A percentile compares a stretch with the other conserved stretches of the same genome.
These are phyloP conservation scores for Pocillopora grandis DNA, from an alignment of 92 coral and sea anemone genomes.

Conservation along the genomic window DNA sequence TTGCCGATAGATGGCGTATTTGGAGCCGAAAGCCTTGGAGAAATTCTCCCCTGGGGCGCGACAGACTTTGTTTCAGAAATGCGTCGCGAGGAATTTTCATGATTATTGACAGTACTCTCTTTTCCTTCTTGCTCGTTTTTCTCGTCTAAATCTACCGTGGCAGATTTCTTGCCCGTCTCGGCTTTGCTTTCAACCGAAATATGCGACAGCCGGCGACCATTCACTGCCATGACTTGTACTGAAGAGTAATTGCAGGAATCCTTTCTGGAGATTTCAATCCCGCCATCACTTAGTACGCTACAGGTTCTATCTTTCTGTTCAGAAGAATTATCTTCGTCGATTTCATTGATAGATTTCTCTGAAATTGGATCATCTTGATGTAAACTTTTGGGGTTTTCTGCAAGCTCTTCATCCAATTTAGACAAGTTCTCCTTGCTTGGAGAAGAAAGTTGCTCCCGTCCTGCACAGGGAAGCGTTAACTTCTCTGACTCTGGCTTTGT, in stretches of 20 bases:
- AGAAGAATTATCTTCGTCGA: not conserved
- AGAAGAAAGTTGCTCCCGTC: conserved; percentile 40
- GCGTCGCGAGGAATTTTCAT: conserved; percentile 9
- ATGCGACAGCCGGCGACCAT: conserved; percentile 41
- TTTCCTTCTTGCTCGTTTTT: not conserved
- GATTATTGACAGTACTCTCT: not conserved
- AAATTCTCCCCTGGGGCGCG: not conserved
- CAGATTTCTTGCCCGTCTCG: not conserved
- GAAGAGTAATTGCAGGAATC: conserved; percentile 27
- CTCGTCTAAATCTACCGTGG: not conserved
- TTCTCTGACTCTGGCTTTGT: not conserved
- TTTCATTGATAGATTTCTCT: not conserved
- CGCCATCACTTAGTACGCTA: conserved; percentile 22
- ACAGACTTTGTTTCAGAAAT: not conserved
- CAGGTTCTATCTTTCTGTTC: conserved; percentile 27
- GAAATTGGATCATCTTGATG: not conserved
- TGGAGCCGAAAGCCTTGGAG: conserved; percentile 16
- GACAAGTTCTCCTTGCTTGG: conserved; percentile 40
- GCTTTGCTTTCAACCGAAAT: conserved; percentile 39
- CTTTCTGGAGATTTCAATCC: conserved; percentile 46
- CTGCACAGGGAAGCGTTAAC: not conserved
- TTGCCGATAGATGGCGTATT: conserved; percentile 27
- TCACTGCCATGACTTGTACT: conserved; percentile 26
- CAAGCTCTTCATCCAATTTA: conserved; percentile 3
- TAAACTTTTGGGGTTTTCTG: not conserved